A percentile compares a stretch with the other conserved stretches of the same genome.
Conservation (phyloP, 2,888 invertebrate genomes). For the Anthophora plumipes region DNA sequence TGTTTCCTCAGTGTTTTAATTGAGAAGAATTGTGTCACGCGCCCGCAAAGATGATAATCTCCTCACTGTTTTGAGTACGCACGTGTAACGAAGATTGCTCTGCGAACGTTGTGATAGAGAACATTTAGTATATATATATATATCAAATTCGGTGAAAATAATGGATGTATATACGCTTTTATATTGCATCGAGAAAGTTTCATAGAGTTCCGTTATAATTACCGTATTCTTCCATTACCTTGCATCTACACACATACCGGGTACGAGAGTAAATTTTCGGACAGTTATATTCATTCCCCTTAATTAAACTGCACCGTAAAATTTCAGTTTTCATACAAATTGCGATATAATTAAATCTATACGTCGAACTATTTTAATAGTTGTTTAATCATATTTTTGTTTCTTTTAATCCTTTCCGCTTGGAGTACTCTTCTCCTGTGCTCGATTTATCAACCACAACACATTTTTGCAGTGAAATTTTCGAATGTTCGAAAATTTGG, state of each 20-base stretch:
- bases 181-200: not conserved
- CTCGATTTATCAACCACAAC: too few species aligned
- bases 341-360: constrained; percentile 24
- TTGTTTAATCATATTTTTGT: not conserved
- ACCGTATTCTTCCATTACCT: constrained; percentile 25
- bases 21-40: constrained; percentile 40
- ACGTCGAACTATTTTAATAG: not conserved
- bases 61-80: constrained; percentile 46
- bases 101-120: constrained; percentile 27
- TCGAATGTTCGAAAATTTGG: too few species aligned
- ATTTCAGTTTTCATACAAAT: constrained; percentile 20
- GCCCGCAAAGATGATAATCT: constrained; percentile 44
- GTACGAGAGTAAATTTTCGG: constrained; percentile 19
- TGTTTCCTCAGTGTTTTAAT: constrained; percentile 70
- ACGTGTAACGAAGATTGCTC: constrained; percentile 60
- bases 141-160: not conserved
- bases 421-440: too few species aligned
- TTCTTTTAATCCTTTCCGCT: too few species aligned
- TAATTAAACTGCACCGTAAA: constrained; percentile 33
- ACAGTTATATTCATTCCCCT: constrained; percentile 25
- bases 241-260: not conserved
- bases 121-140: not conserved
- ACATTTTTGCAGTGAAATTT: too few species aligned
- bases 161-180: constrained; percentile 1
- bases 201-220: constrained; percentile 23